These are phyloP conservation scores for Colistium nudipinnis DNA, from an alignment of 2,113 vertebrate species.

Conservation along the genomic window DNA sequence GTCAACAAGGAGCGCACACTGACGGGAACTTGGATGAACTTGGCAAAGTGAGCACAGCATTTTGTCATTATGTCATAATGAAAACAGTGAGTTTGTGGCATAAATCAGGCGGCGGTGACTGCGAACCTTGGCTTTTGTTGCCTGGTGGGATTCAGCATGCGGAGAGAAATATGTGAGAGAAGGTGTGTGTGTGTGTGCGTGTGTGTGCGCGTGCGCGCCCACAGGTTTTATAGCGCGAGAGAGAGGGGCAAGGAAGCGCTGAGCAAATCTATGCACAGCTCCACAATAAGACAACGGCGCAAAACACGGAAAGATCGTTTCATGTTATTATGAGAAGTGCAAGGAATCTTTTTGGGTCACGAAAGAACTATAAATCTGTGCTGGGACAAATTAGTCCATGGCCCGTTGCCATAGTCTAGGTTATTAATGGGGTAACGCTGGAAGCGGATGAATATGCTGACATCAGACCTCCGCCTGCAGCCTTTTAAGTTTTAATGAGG, in stretches of 20 bases:
- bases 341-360: neutral
- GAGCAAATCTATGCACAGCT: neutral
- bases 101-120: conserved; percentile 23
- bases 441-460: neutral
- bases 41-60: conserved; percentile 5
- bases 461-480: neutral
- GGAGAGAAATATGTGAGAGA: conserved; percentile 21
- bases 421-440: conserved; percentile 1
- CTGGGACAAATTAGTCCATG: neutral
- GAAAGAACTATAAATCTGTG: neutral
- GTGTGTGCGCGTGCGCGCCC: conserved; percentile 3
- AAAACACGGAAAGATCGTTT: neutral
- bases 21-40: conserved; percentile 59
- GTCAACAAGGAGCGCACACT: neutral
- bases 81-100: conserved; percentile 28
- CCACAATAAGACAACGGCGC: neutral
- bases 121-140: conserved; percentile 19
- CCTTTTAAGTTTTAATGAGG: conserved; percentile 15
- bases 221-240: neutral
- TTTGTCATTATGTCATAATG: conserved; percentile 27
- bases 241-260: neutral
- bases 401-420: neutral
- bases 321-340: neutral
- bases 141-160: conserved; percentile 22
- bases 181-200: conserved; percentile 10